These are phyloP conservation scores for Parotocinclus haroldoi DNA, from an alignment of 2,797 vertebrate species.

Conservation along the genomic window DNA sequence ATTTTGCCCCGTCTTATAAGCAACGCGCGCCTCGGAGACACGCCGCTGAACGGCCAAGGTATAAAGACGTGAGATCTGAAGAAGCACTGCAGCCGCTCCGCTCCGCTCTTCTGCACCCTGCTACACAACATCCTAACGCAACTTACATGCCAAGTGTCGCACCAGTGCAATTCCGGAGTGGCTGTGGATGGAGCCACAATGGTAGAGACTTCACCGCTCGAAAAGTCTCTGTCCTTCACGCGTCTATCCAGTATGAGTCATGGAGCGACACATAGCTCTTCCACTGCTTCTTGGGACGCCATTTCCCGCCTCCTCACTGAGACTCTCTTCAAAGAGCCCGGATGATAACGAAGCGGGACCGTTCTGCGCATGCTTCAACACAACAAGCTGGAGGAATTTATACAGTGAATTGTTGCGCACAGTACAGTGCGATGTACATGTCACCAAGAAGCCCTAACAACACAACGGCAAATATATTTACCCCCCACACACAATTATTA, in stretches of 20 bases:
- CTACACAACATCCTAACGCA: conserved; percentile 5
- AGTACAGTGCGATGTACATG: no score
- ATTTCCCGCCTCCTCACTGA: conserved; percentile 96
- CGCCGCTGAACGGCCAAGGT: conserved; percentile 14
- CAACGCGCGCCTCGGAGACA: no score
- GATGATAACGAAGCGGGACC: conserved; percentile 59
- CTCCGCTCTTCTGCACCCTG: conserved; percentile 45
- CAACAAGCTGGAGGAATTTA: neutral
- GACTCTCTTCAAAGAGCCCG: conserved; percentile 73
- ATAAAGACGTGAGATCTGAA: conserved; percentile 46
- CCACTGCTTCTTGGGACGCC: conserved; percentile 84
- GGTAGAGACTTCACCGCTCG: conserved; percentile 48
- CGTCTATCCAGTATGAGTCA: conserved; percentile 61
- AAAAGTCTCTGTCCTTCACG: conserved; percentile 37
- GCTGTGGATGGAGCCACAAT: conserved; percentile 36
- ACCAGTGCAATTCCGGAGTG: conserved; percentile 35
- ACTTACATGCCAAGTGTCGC: conserved; percentile 51
- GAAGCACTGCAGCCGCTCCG: conserved; percentile 41
- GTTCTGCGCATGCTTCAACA: conserved; percentile 54
- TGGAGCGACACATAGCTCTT: conserved; percentile 54
- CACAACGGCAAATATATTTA: no score
- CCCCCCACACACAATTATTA: no score
- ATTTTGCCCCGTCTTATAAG: no score
- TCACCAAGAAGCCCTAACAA: no score
- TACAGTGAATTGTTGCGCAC: no score